phyloP scores from a whole-genome alignment of 2,888 invertebrate genomes.

The Quadroppia sp. region DNA sequence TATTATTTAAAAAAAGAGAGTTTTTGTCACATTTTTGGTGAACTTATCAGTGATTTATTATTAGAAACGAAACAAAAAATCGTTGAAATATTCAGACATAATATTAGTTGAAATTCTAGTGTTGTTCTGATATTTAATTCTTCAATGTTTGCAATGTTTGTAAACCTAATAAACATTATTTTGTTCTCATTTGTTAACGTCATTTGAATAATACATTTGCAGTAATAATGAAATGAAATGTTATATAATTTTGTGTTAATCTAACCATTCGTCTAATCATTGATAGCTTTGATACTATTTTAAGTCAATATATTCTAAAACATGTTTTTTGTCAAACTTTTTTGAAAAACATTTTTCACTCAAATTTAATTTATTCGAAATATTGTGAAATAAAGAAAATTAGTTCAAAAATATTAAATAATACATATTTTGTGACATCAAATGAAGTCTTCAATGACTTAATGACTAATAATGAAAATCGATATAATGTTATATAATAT shows the following conservation, averaged over 20 bases:
- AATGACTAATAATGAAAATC: no score
- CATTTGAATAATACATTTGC: not conserved
- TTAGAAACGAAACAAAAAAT: not conserved
- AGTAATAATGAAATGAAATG: no score
- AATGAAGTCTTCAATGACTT: no score
- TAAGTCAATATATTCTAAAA: not conserved
- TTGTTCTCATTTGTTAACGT: not conserved
- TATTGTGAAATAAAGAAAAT: not conserved
- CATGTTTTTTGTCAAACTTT: not conserved
- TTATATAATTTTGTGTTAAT: no score
- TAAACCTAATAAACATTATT: not conserved
- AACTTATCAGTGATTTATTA: not conserved
- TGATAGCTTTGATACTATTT: not conserved
- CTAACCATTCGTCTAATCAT: not conserved
- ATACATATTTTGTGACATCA: no score
- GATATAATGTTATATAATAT: no score
- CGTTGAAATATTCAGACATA: not conserved
- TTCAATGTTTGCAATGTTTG: not conserved
- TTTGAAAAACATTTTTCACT: not conserved
- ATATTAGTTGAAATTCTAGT: not conserved
- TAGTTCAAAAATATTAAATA: no score
- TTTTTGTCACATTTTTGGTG: not conserved
- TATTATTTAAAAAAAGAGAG: not conserved
- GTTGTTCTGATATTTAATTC: constrained; percentile 14
- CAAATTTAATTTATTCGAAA: not conserved